Base-by-base conservation (phyloP, 2,113 vertebrate genomes). In the Progne subis region DNA sequence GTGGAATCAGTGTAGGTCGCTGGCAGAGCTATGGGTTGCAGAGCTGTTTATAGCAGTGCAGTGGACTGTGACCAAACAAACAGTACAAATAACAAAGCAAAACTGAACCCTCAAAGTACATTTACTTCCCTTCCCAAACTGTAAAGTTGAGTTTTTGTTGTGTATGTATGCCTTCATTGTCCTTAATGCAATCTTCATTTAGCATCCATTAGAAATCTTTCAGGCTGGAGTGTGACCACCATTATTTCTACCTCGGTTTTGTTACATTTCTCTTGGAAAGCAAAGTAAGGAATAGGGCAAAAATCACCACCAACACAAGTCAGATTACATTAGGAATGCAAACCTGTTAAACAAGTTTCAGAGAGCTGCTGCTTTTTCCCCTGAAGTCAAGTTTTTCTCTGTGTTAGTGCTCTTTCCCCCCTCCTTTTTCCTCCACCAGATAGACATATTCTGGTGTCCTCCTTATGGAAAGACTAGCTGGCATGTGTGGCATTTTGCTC, bases 181-280 rank as follows among this genome's bases (percentile, higher is more conserved):
- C 91, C 75, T 97, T 93, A 95, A 94, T 93, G 90, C 96, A 96
- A 82, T 96, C 97, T 97, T 92, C 91, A 92, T 98, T 94, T 95
- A 49, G 72, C 97, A 97, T 98, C 96, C 83, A 97, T 97, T 97
- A 97, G 93, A 88, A 95, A 93, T 95, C 92, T 92, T 94, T 90
- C 95, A 88, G 90, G 94, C 96, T 97, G 97, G 98, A 97, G 96
- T 98, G 97, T 97, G 96, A 97, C 98, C 98, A 96, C 96, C 93
- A 97, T 99, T 98, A 98, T 98, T 98, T 98, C 98, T 99, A 99
- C 99, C 99, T 99, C 99, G 98, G 98, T 99, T 99, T 98, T 98
- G 96, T 98, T 98, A 96, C 49, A 32, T 97, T 98, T 98, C 98
- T 98, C 98, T 98, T 96, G 95, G 92, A 98, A 98, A 98, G 97